Evolutionary conservation across 2,797 vertebrate genomes (phyloP), one percentile per base, ranked within the genome.

Genomic region (Parauchenoglanis punctatus): DNA sequence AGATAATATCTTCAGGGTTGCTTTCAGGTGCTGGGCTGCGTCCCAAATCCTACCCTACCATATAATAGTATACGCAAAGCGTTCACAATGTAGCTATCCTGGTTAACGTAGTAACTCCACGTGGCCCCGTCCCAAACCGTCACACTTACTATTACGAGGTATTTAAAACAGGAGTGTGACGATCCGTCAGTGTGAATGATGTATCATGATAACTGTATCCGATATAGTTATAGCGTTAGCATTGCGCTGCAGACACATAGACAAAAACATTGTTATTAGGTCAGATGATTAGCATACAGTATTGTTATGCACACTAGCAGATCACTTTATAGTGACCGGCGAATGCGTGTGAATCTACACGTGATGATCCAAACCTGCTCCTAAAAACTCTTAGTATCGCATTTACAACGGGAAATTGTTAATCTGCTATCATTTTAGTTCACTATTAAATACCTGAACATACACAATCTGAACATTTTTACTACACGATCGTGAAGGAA

Each of bases 201-300:
- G 52, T 81, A 81, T 81, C 23, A 44, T 58, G 31, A 23, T 75
- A 75, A 75, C 44, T 35, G 17, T 40, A 80, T 80, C 28, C 23
- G 8, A 40, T 58, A 78, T 13, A 76, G 23, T 49, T 73, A 12
- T 73, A 46, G 44, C 1, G 0, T 73, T n/a, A 49, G 25, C 0
- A 28, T 58, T 56, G 35, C 0, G 8, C 13, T 35, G 31, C 76
- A 58, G 28, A 78, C 28, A 49, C 28, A 23, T 23, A 78, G 52
- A 58, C 20, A 56, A 77, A 56, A 78, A 78, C 1, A 4, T 35
- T 35, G 23, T 77, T 77, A 77, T 77, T 54, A 77, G 75, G 75
- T 15, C 49, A 76, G 73, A 54, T 76, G 25, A 28, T 76, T 76
- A 72, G 70, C 40, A 77, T 77, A 77, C 13, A 35, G 18, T 52